Evolutionary conservation across 2,113 vertebrate species (phyloP).

Genomic region (Amia ocellicauda): DNA sequence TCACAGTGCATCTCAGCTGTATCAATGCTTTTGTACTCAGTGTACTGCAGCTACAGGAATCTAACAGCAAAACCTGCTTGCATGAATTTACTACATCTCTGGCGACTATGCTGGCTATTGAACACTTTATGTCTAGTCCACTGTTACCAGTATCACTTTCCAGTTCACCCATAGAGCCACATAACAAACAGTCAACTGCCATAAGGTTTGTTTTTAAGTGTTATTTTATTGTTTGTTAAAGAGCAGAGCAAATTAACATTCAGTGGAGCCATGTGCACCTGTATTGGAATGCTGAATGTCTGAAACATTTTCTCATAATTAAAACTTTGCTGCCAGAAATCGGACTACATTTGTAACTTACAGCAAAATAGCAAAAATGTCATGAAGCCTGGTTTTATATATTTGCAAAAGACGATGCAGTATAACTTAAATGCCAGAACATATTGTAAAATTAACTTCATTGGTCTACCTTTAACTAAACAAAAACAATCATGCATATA

Average conservation of each 20-base stretch:
- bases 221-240: background rate
- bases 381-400: too few relatives aligned
- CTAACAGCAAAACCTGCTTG: slow-evolving; percentile 23
- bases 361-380: too few relatives aligned
- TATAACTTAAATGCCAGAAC: too few relatives aligned
- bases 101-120: slow-evolving; percentile 43
- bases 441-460: too few relatives aligned
- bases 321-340: too few relatives aligned
- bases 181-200: background rate
- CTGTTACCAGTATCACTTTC: slow-evolving; percentile 14
- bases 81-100: slow-evolving; percentile 38
- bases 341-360: too few relatives aligned
- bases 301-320: too few relatives aligned
- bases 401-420: too few relatives aligned
- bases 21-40: slow-evolving; percentile 52
- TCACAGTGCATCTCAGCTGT: slow-evolving; percentile 35
- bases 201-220: background rate
- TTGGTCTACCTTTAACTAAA: too few relatives aligned
- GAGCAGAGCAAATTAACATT: background rate
- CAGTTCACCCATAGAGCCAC: slow-evolving; percentile 16
- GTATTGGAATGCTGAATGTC: background rate
- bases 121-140: slow-evolving; percentile 29
- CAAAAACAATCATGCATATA: too few relatives aligned
- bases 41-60: slow-evolving; percentile 33
- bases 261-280: background rate